phyloP scores from a whole-genome alignment of 2,113 vertebrate genomes.

The Oryzias curvinotus region DNA sequence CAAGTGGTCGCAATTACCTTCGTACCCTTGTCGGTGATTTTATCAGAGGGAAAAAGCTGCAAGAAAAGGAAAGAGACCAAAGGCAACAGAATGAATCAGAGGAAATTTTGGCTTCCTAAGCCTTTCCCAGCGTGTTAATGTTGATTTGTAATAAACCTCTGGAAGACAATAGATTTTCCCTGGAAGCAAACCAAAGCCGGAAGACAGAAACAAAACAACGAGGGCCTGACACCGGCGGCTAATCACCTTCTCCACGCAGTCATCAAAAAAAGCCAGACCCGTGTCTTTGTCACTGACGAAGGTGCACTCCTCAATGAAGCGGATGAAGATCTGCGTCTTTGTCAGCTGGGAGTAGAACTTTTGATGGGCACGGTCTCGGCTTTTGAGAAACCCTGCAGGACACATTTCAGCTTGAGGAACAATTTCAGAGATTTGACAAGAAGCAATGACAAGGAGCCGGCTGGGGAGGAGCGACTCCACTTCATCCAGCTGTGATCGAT shows the following conservation, averaged over 20 bases:
- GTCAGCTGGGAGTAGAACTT: slow-evolving; percentile 95
- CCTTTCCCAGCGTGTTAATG: slow-evolving; percentile 28
- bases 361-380: slow-evolving; percentile 91
- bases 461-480: no score
- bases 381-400: slow-evolving; percentile 91
- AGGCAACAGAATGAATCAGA: slow-evolving; percentile 69
- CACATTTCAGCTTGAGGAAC: background rate
- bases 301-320: slow-evolving; percentile 98
- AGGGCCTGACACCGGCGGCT: background rate
- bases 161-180: slow-evolving; percentile 31
- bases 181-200: slow-evolving; percentile 19
- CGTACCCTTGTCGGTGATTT: slow-evolving; percentile 90
- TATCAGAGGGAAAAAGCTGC: slow-evolving; percentile 93
- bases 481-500: no score
- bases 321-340: slow-evolving; percentile 97
- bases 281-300: slow-evolving; percentile 99
- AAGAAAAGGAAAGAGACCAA: slow-evolving; percentile 61
- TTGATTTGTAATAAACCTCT: slow-evolving; percentile 42
- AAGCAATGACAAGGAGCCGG: no score
- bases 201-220: slow-evolving; percentile 23
- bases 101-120: slow-evolving; percentile 66
- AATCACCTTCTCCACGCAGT: slow-evolving; percentile 97
- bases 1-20: slow-evolving; percentile 81
- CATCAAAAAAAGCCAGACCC: slow-evolving; percentile 96
- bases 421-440: no score